Percentiles rank a stretch among this genome's conserved stretches.
phyloP scores from a whole-genome alignment of 2,797 vertebrate genomes.

The Clarias fuscus region DNA sequence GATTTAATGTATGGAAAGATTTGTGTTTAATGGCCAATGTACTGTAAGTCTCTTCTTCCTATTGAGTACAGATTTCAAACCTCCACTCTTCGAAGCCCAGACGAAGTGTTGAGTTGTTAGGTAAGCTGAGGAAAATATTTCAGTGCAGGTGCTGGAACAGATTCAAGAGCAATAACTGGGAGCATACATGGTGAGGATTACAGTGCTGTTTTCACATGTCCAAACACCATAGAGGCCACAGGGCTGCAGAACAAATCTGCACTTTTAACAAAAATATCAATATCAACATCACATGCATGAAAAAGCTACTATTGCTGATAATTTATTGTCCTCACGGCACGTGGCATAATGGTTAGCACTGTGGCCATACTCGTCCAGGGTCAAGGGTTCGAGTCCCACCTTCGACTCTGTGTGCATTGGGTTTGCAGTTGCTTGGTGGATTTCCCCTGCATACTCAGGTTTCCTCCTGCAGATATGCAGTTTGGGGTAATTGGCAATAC shows the following conservation, averaged over 20 bases:
- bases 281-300: background rate
- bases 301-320: background rate
- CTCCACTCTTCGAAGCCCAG: background rate
- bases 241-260: background rate
- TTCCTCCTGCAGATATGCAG: too few species aligned
- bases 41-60: background rate
- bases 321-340: background rate
- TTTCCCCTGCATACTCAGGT: too few species aligned
- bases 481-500: too few species aligned
- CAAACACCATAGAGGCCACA: background rate
- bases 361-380: too few species aligned
- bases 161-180: conserved; percentile 22
- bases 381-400: too few species aligned
- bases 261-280: background rate
- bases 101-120: conserved; percentile 21
- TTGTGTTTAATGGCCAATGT: too few species aligned
- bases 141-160: conserved; percentile 20
- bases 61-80: background rate
- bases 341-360: too few species aligned
- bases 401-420: too few species aligned
- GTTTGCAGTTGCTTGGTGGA: too few species aligned
- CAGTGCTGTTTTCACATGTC: background rate
- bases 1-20: background rate
- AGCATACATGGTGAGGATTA: background rate
- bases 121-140: background rate